Base-by-base conservation (phyloP, 2,888 invertebrate genomes). In the Ypsolopha scabrella region DNA sequence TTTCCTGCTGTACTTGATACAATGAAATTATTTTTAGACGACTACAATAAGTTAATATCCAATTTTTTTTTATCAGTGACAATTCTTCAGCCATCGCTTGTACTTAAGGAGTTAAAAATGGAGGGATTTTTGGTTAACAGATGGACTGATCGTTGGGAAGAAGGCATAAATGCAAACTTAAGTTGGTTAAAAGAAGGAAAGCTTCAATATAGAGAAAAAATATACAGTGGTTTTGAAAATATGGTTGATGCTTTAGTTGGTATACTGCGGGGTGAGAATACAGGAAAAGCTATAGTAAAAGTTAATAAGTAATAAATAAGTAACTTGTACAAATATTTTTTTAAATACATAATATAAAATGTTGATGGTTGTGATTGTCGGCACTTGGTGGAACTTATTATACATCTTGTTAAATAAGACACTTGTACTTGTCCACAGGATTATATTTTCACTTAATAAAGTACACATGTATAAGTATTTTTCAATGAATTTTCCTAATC, bases 181-280 rank as follows among this genome's bases (percentile, higher is more conserved):
- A 70, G 87, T 53, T 91, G 90, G 91, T 74, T 93, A 53, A 73
- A 77, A 48, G 89, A 91, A 78, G 93, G 92, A 41, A 93, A 92
- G 74, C 62, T 94, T 9, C 89, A 90, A 62, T 90, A 90, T 64
- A 81, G 82, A 56, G 94, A 94, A 72, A 92, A 92, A 46, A 66
- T 91, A 1, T 91, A 91, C 2, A 76, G 91, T 54, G 93, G 93
- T 2, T 93, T 94, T 71, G 91, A 92, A 57, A 92, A 92, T 60
- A 90, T 91, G 88, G 90, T 91, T 1, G 83, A 90, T 48, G 92
- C 93, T 38, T 89, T 93, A 54, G 80, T 89, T 51, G 90, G 89
- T 10, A 86, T 93, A 67, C 72, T 88, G 7, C 70, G 78, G 51
- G 93, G 93, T 38, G 88, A 90, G 62, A 93, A 92, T 70, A 85